A percentile compares a stretch with the other conserved stretches of the same genome.
Conservation (phyloP, 2,797 vertebrate genomes). For the Myoxocephalus aenaeus region DNA sequence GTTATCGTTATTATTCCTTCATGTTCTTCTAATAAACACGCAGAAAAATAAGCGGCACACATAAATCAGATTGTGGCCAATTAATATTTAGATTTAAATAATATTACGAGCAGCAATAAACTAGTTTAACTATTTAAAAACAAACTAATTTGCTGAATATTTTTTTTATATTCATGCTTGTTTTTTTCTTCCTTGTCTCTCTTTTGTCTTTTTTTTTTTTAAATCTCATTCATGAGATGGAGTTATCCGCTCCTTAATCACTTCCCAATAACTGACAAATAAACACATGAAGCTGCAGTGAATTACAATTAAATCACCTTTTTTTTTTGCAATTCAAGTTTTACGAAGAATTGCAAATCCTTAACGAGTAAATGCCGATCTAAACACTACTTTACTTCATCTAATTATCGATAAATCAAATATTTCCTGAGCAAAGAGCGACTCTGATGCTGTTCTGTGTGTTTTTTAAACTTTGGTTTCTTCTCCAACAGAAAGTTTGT, state of each 20-base stretch:
- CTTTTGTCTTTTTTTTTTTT: background rate
- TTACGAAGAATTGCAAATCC: background rate
- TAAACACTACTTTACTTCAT: background rate
- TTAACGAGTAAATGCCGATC: background rate
- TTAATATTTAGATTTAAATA: background rate
- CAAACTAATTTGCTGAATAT: background rate
- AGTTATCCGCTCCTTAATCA: background rate
- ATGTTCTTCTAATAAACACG: conserved; percentile 3
- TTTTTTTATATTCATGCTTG: background rate
- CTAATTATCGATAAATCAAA: background rate
- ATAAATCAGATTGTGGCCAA: background rate
- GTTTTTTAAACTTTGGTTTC: background rate
- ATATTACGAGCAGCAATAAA: background rate
- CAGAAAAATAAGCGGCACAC: background rate
- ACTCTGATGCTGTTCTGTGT: background rate
- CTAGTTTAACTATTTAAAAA: background rate
- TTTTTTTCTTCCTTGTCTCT: background rate
- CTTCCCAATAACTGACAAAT: background rate
- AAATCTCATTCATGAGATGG: background rate
- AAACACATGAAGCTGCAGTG: background rate
- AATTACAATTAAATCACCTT: background rate
- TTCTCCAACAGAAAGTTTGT: background rate
- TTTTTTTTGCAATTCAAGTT: background rate
- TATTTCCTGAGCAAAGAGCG: conserved; percentile 36
- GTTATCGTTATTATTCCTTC: background rate